phyloP scores from a whole-genome alignment of 2,113 vertebrate species.

The Hippocampus abdominalis region DNA sequence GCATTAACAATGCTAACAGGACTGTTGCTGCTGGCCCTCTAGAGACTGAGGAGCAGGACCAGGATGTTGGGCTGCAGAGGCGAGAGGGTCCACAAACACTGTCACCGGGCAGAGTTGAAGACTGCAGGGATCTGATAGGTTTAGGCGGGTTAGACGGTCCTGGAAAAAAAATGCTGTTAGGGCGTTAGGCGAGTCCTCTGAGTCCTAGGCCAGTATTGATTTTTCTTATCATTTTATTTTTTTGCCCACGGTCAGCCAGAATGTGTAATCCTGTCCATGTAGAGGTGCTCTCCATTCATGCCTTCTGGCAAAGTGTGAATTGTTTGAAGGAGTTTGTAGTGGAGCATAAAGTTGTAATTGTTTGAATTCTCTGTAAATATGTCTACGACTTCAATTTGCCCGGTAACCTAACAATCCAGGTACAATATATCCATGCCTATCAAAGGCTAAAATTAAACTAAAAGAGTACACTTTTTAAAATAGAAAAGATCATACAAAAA shows the following conservation, averaged over 20 bases:
- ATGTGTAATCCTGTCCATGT: conserved; percentile 59
- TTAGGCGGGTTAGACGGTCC: conserved; percentile 42
- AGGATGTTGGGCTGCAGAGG: conserved; percentile 46
- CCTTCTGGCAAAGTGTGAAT: conserved; percentile 38
- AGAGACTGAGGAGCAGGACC: conserved; percentile 42
- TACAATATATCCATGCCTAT: too few relatives aligned
- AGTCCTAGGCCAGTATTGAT: conserved; percentile 66
- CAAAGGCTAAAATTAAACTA: too few relatives aligned
- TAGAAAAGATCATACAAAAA: too few relatives aligned
- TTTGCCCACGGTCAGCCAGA: conserved; percentile 58
- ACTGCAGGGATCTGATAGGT: conserved; percentile 70
- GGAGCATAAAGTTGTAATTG: not conserved
- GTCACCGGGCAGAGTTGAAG: conserved; percentile 73
- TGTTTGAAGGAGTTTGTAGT: conserved; percentile 26
- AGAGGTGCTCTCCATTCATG: conserved; percentile 34
- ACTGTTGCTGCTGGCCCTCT: conserved; percentile 50
- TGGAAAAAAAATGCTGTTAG: conserved; percentile 64
- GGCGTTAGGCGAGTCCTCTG: conserved; percentile 60
- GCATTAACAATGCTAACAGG: conserved; percentile 77
- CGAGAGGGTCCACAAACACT: conserved; percentile 29
- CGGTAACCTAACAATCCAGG: too few relatives aligned
- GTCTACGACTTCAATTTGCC: too few relatives aligned
- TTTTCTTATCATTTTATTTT: conserved; percentile 52
- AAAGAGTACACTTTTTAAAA: too few relatives aligned
- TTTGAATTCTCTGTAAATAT: not conserved